A percentile compares a stretch with the other conserved stretches of the same genome.
Evolutionary conservation across 2,113 vertebrate species (phyloP).

Genomic region (Phyllopteryx taeniolatus): DNA sequence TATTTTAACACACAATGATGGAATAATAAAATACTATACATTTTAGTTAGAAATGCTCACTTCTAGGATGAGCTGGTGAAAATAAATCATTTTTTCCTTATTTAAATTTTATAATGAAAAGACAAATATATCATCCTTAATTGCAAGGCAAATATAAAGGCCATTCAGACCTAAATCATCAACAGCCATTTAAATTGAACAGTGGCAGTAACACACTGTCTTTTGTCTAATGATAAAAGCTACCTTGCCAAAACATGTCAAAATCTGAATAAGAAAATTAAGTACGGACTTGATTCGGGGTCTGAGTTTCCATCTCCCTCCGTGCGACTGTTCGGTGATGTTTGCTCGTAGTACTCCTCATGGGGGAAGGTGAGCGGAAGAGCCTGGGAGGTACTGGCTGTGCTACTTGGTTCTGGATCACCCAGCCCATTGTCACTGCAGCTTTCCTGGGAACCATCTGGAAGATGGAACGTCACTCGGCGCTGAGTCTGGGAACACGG

Average conservation of each 20-base stretch:
- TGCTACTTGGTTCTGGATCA: conserved; percentile 79
- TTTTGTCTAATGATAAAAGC: background rate
- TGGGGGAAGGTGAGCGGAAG: conserved; percentile 86
- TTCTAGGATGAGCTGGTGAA: background rate
- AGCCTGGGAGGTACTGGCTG: conserved; percentile 77
- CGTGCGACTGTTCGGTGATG: conserved; percentile 89
- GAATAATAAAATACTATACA: background rate
- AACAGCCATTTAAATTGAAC: background rate
- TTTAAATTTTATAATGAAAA: background rate
- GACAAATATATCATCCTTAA: background rate
- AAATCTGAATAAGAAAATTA: conserved; percentile 6
- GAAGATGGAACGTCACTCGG: conserved; percentile 94
- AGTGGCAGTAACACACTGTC: background rate
- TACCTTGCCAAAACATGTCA: background rate
- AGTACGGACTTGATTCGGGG: conserved; percentile 93
- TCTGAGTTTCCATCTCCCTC: conserved; percentile 98
- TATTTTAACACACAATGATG: background rate
- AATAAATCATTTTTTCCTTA: background rate
- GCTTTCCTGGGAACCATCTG: conserved; percentile 93
- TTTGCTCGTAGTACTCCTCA: conserved; percentile 89
- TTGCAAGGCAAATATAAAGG: background rate
- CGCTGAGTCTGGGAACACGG: conserved; percentile 80
- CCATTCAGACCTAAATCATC: background rate
- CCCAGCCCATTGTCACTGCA: conserved; percentile 88
- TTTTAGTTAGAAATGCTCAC: background rate